Evolutionary conservation across 2,888 invertebrate genomes (phyloP), one percentile per base, ranked within the genome.

Genomic region (Tanytarsus gracilentus): DNA sequence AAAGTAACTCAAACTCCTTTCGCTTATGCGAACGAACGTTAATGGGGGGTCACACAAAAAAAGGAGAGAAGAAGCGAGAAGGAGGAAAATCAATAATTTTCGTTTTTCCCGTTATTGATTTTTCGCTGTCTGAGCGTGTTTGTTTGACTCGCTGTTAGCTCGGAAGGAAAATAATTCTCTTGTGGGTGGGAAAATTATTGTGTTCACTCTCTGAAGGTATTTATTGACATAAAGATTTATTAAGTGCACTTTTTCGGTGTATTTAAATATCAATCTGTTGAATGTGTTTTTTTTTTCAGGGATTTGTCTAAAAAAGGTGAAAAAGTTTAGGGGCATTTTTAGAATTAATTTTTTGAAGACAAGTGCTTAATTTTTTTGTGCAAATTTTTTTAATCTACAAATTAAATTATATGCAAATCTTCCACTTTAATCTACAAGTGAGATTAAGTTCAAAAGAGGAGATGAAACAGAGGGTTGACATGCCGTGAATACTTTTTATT

Each of bases 41-140:
- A 18, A 23, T 23, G 44, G n/a, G 44, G 44, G 21, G 30, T n/a
- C n/a, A n/a, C n/a, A n/a, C n/a, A n/a, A n/a, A n/a, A n/a, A n/a
- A n/a, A n/a, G n/a, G n/a, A n/a, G n/a, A n/a, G n/a, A n/a, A n/a
- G n/a, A n/a, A n/a, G n/a, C n/a, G n/a, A n/a, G n/a, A n/a, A 29
- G 14, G 18, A 56, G 39, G 40, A 58, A 58, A 58, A 58, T 58
- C 58, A 48, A 58, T 58, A 58, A 21, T 44, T 56, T 58, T 33
- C 40, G 40, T 40, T 55, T 44, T 36, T 40, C 21, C 29, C 48
- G 29, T 48, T 58, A 58, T 58, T 48, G 58, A 58, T 58, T 58
- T 58, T 58, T 33, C 26, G 14, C 25, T 27, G 27, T 23, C 58
- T 58, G 25, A 58, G 30, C 58, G 56, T 36, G 56, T 56, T 33